A percentile compares a stretch with the other conserved stretches of the same genome.
Conservation (phyloP, 1,140 invertebrate species). For the Ptiloglossa arizonensis region DNA sequence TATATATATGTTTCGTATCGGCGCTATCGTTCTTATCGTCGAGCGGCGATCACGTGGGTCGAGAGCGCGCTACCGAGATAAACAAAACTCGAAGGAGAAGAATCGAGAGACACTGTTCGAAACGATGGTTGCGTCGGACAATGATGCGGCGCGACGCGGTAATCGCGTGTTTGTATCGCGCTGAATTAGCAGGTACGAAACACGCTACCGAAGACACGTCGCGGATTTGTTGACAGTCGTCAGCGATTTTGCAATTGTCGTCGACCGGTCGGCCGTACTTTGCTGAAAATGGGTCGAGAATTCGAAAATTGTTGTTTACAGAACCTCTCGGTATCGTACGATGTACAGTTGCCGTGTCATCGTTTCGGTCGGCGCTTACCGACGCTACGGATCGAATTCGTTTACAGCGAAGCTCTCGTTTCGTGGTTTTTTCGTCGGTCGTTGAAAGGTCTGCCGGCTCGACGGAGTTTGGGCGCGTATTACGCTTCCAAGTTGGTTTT, state of each 20-base stretch:
- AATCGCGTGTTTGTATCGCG: background rate
- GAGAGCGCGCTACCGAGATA: no score
- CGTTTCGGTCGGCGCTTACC: background rate
- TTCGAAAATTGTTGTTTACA: background rate
- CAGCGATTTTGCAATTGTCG: background rate
- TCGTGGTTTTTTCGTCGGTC: background rate
- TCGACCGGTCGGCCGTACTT: background rate
- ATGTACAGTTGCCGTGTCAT: background rate
- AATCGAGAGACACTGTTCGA: no score
- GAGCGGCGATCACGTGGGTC: no score
- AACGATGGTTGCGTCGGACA: background rate
- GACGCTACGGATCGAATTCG: no score
- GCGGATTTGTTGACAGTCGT: conserved; percentile 25
- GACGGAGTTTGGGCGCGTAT: no score
- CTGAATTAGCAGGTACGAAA: background rate
- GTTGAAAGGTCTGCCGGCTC: background rate
- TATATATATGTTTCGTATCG: no score
- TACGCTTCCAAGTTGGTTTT: background rate
- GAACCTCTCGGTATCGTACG: background rate
- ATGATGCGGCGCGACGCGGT: background rate
- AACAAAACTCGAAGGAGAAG: no score
- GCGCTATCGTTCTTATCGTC: no score
- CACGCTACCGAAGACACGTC: background rate
- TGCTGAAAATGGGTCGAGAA: background rate
- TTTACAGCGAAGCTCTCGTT: no score